These are phyloP conservation scores for Grallaria varia DNA, from an alignment of 2,113 vertebrate genomes.

Conservation along the genomic window DNA sequence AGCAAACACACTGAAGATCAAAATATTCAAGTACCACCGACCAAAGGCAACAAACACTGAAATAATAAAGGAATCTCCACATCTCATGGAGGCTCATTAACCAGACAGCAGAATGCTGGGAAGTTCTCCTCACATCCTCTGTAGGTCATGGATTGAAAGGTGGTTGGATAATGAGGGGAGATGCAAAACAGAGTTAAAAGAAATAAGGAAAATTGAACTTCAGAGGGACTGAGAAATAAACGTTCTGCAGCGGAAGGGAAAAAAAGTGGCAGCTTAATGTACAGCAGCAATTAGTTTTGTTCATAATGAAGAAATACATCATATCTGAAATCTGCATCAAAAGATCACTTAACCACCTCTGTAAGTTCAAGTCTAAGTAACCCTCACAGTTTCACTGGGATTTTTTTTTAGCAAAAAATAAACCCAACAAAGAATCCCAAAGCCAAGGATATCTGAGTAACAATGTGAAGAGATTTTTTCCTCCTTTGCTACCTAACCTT, in stretches of 20 bases:
- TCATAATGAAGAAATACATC: background rate
- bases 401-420: background rate
- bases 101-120: background rate
- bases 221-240: background rate
- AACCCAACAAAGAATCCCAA: background rate
- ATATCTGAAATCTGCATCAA: background rate
- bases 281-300: conserved; percentile 2
- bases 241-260: background rate
- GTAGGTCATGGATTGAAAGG: background rate
- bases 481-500: background rate
- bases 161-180: background rate
- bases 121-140: background rate
- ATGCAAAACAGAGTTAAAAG: background rate
- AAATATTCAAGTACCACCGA: background rate
- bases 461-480: accelerated
- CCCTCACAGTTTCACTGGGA: background rate
- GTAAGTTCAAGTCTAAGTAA: background rate
- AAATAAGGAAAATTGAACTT: background rate
- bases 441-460: background rate
- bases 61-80: background rate
- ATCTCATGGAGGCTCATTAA: background rate
- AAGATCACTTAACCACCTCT: background rate
- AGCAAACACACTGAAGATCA: background rate
- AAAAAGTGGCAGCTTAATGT: background rate
- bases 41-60: background rate